phyloP scores from a whole-genome alignment of 2,113 vertebrate genomes.

The Rana temporaria region DNA sequence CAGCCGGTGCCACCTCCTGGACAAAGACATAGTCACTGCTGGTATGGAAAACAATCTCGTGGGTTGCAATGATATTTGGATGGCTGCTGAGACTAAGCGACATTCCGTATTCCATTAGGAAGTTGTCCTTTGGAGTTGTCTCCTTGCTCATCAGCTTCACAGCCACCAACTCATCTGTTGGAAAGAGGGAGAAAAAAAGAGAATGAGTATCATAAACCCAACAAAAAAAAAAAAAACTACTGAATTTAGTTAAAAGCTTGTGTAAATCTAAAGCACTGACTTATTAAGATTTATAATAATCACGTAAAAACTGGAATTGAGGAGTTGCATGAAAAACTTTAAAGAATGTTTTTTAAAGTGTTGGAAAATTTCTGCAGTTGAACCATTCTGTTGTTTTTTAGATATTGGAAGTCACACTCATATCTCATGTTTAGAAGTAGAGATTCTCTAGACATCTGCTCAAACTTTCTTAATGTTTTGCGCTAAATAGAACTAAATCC shows the following conservation, averaged over 20 bases:
- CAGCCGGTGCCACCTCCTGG: conserved; percentile 6
- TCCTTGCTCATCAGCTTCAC: conserved; percentile 90
- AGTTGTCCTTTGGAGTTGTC: conserved; percentile 85
- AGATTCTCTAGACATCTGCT: too few relatives aligned
- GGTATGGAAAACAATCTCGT: background rate
- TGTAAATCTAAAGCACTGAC: background rate
- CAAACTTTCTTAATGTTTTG: too few relatives aligned
- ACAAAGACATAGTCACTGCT: background rate
- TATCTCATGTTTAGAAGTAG: too few relatives aligned
- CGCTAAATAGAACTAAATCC: too few relatives aligned
- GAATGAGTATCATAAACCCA: background rate
- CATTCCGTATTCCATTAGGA: conserved; percentile 90
- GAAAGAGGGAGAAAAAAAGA: background rate
- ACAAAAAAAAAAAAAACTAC: background rate
- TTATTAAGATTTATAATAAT: background rate
- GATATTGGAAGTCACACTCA: too few relatives aligned
- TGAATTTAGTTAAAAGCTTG: background rate
- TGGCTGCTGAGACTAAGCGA: background rate
- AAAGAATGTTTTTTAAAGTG: too few relatives aligned
- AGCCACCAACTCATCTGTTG: conserved; percentile 85
- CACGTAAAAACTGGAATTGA: background rate
- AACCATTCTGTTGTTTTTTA: too few relatives aligned
- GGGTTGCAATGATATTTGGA: background rate
- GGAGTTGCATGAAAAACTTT: too few relatives aligned
- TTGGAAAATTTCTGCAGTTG: too few relatives aligned